phyloP scores from a whole-genome alignment of 2,888 invertebrate species.

The Cosmorhoe ocellata region DNA sequence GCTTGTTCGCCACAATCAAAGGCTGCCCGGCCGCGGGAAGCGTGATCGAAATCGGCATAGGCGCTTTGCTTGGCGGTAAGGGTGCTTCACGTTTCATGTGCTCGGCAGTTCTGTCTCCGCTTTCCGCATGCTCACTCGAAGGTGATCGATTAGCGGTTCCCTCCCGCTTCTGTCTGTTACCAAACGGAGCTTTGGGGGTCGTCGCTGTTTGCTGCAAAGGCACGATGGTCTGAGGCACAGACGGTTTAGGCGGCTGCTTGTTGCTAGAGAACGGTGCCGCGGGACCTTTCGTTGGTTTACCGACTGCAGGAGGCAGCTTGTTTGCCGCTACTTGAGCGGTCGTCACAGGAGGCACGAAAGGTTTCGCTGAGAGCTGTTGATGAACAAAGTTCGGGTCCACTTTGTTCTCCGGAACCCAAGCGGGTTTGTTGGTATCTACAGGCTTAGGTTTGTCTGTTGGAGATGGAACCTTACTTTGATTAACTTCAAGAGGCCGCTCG shows the following conservation, averaged over 20 bases:
- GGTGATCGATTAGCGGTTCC: conserved; percentile 66
- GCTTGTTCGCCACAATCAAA: conserved; percentile 75
- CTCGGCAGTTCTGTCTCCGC: conserved; percentile 50
- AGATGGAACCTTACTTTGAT: conserved; percentile 46
- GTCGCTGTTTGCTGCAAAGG: conserved; percentile 72
- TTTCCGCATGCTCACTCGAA: conserved; percentile 58
- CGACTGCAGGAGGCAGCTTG: conserved; percentile 56
- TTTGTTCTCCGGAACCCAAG: conserved; percentile 61
- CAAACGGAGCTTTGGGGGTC: conserved; percentile 73
- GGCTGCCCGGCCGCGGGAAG: conserved; percentile 68
- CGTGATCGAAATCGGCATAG: conserved; percentile 79
- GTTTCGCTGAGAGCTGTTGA: conserved; percentile 46
- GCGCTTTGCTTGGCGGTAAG: conserved; percentile 71
- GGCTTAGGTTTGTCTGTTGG: conserved; percentile 60
- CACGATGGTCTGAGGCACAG: conserved; percentile 70
- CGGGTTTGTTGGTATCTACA: conserved; percentile 57
- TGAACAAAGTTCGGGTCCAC: conserved; percentile 35
- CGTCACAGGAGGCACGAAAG: conserved; percentile 55
- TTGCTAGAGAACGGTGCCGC: conserved; percentile 73
- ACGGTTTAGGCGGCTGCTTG: conserved; percentile 69
- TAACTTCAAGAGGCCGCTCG: conserved; percentile 48
- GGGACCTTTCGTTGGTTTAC: conserved; percentile 66
- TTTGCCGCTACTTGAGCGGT: conserved; percentile 48
- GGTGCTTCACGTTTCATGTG: conserved; percentile 67
- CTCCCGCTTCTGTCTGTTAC: conserved; percentile 73